Base-by-base conservation (phyloP, 2,888 invertebrate genomes). In the Drosophila meridionalis region DNA sequence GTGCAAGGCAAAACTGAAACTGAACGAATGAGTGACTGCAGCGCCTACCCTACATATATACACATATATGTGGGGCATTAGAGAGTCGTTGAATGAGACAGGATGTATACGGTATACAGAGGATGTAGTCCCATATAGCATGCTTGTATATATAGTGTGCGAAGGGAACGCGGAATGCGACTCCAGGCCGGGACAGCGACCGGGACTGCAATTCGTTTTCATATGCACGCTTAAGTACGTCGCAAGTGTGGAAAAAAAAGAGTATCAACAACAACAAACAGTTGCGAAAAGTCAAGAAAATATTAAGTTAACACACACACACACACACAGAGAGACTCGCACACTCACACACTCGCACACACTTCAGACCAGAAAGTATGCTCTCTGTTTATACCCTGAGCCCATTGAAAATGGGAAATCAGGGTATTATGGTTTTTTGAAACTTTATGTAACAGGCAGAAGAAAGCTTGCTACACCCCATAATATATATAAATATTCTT, bases 211-310 rank as follows among this genome's bases (percentile, higher is more conserved):
- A 65, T 73, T 66, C 63, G 63, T 52, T 80, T 83, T 74, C 77
- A 85, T 82, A 87, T 84, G 86, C 83, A 85, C 77, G 83, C 75
- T 80, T 75, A 86, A 88, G 88, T 87, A 66, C 69, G 72, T 55
- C 38, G 55, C 69, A 68, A 80, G 66, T 77, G 75, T 74, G 72
- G 45, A 64, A 66, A 71, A 34, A 36, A 73, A 78, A 56, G 20
- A 28, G 28, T n/a, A 52, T 34, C 30, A 66, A 52, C 73, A 71
- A 66, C 59, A 68, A 65, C 57, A 71, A 62, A 63, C 26, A 63
- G 73, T 68, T 62, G 76, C 64, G 68, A 76, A 72, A 69, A 87
- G 72, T 64, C 73, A 76, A 76, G 73, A 82, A 87, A 81, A 82
- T 87, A 82, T 83, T 87, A 70, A 84, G 84, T 87, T 84, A 84